Conservation (phyloP, 2,888 invertebrate genomes). For the Athetis lepigone region DNA sequence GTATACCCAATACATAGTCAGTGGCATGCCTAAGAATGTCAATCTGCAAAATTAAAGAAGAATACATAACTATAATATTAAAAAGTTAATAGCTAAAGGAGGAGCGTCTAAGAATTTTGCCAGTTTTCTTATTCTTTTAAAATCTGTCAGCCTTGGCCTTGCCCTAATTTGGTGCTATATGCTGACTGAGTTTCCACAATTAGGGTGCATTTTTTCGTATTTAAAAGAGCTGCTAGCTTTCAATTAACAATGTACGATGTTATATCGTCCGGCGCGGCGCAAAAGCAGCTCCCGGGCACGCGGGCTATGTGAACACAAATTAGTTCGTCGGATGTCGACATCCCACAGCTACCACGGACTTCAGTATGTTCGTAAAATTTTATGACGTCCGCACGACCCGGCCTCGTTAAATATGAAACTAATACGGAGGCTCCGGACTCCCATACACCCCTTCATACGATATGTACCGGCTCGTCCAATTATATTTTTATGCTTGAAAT, state of each 20-base stretch:
- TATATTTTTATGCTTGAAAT: slow-evolving; percentile 41
- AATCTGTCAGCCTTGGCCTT: no score
- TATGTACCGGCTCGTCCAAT: slow-evolving; percentile 36
- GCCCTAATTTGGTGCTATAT: no score
- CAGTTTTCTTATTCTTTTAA: no score
- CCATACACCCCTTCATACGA: slow-evolving; percentile 26
- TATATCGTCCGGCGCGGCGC: neutral
- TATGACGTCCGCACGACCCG: slow-evolving; percentile 40
- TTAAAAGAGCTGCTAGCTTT: slow-evolving; percentile 10
- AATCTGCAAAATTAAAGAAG: no score
- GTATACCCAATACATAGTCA: no score
- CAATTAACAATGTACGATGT: slow-evolving; percentile 31
- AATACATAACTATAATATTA: no score
- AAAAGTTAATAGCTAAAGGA: no score
- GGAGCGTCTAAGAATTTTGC: no score
- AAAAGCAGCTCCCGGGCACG: slow-evolving; percentile 13
- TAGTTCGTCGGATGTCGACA: slow-evolving; percentile 14
- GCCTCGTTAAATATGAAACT: slow-evolving; percentile 57
- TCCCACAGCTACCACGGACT: slow-evolving; percentile 25
- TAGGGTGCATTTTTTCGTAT: slow-evolving; percentile 7
- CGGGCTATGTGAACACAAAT: slow-evolving; percentile 40
- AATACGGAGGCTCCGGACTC: slow-evolving; percentile 29
- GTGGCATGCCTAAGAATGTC: no score
- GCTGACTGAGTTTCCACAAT: no score
- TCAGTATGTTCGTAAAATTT: slow-evolving; percentile 57